Conservation (phyloP, 2,888 invertebrate species). For the Ectemnius lituratus region DNA sequence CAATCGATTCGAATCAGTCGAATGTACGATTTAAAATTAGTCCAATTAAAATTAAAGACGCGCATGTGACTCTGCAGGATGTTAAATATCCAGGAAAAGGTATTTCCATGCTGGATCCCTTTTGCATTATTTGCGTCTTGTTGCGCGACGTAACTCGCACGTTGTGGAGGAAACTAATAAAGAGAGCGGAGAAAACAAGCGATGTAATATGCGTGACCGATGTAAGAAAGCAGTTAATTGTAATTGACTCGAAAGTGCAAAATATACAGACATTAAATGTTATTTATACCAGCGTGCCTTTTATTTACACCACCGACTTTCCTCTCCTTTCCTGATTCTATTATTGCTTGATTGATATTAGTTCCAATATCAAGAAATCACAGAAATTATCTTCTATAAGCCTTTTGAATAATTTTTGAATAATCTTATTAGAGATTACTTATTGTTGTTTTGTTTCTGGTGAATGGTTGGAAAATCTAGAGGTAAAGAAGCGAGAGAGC, state of each 20-base stretch:
- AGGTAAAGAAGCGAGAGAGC: neutral
- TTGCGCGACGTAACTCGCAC: conserved; percentile 28
- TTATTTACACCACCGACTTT: conserved; percentile 13
- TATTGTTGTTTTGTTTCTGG: too few species aligned
- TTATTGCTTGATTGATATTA: neutral
- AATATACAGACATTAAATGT: conserved; percentile 73
- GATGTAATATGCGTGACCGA: conserved; percentile 28
- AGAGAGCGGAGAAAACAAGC: too few species aligned
- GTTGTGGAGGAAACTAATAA: conserved; percentile 16
- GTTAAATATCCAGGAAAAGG: too few species aligned
- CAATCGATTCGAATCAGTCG: too few species aligned
- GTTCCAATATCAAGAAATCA: neutral
- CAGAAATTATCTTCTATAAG: too few species aligned
- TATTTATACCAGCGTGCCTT: conserved; percentile 53
- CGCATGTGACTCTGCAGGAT: too few species aligned
- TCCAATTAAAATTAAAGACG: too few species aligned
- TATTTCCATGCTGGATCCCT: neutral
- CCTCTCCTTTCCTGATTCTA: too few species aligned
- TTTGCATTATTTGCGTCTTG: conserved; percentile 16
- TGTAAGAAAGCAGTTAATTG: conserved; percentile 65
- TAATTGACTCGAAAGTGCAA: conserved; percentile 73
- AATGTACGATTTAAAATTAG: too few species aligned
- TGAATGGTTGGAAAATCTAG: neutral
- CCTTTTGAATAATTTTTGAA: neutral
- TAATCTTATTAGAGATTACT: neutral